phyloP scores from a whole-genome alignment of 1,140 invertebrate genomes.

The Aphidius gifuensis region DNA sequence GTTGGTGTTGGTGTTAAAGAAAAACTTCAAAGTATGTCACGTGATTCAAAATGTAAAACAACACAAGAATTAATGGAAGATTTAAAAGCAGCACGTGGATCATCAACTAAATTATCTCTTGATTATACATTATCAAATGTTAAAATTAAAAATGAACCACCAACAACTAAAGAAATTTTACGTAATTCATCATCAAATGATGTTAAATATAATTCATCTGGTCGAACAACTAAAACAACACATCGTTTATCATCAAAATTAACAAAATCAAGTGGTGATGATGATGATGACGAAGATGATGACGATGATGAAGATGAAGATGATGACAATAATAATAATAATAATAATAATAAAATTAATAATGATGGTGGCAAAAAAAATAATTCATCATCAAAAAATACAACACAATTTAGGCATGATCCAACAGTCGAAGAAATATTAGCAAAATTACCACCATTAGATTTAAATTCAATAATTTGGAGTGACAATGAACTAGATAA shows the following conservation, averaged over 20 bases:
- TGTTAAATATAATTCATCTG: conserved; percentile 27
- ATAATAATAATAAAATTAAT: too few species aligned
- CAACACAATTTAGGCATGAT: conserved; percentile 14
- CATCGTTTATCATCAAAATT: conserved; percentile 1
- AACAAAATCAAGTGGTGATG: conserved; percentile 6
- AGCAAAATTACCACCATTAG: conserved; percentile 62
- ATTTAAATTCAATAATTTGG: conserved; percentile 59
- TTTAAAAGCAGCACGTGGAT: conserved; percentile 66
- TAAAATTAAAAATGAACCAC: conserved; percentile 36
- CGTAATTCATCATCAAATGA: conserved; percentile 35
- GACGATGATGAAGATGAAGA: conserved; percentile 23
- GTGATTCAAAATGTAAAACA: conserved; percentile 76
- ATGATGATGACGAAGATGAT: conserved; percentile 8
- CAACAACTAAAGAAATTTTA: conserved; percentile 45
- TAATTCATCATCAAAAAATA: too few species aligned
- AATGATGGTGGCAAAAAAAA: too few species aligned
- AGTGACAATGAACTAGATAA: conserved; percentile 41
- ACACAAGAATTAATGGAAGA: conserved; percentile 79
- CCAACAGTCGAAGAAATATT: conserved; percentile 59
- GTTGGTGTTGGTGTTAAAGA: conserved; percentile 56
- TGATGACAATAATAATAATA: conserved; percentile 6
- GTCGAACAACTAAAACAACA: neutral
- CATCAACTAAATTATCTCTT: conserved; percentile 32
- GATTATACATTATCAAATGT: conserved; percentile 31
- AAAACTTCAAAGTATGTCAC: conserved; percentile 62